Conservation (phyloP, 2,113 vertebrate genomes). For the Ammodytes dubius region DNA sequence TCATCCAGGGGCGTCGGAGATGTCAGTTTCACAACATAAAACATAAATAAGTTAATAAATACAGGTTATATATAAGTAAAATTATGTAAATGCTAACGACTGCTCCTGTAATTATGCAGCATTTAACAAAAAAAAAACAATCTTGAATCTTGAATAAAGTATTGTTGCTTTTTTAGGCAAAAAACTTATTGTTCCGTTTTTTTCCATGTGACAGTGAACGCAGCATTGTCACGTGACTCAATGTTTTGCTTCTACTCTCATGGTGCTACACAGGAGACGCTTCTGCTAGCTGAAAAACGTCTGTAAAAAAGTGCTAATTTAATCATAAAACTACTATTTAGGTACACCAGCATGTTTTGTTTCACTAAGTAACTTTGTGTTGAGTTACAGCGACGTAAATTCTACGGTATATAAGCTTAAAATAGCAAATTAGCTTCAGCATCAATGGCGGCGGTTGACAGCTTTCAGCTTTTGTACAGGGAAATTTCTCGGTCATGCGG, state of each 20-base stretch:
- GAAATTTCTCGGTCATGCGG: constrained; percentile 91
- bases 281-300: background rate
- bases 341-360: background rate
- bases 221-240: constrained; percentile 61
- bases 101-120: too few species aligned
- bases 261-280: background rate
- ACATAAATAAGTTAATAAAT: too few species aligned
- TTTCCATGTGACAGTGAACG: background rate
- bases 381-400: background rate
- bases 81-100: too few species aligned
- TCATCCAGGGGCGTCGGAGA: background rate
- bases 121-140: too few species aligned
- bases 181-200: rapidly evolving
- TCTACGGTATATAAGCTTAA: background rate
- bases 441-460: constrained; percentile 95
- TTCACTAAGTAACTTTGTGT: background rate
- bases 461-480: constrained; percentile 90
- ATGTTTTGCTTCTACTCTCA: constrained; percentile 57
- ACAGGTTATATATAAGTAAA: too few species aligned
- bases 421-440: constrained; percentile 10
- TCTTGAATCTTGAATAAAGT: background rate
- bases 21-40: rapidly evolving
- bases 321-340: too few species aligned
- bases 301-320: background rate
- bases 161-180: background rate